Conservation (phyloP, 2,888 invertebrate genomes). For the Mesorhabditis spiculigera region DNA sequence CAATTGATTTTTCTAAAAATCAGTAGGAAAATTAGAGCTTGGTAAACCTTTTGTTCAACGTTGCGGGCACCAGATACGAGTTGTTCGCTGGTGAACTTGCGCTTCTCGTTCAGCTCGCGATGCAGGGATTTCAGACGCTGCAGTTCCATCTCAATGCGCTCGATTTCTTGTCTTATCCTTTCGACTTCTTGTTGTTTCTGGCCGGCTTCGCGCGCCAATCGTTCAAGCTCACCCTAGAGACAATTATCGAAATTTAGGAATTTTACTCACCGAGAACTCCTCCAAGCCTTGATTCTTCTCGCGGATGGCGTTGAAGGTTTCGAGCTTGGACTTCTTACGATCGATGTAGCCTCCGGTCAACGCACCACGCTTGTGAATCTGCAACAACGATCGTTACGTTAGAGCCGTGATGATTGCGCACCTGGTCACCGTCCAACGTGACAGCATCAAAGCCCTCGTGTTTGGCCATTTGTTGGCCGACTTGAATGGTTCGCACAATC, state of each 20-base stretch:
- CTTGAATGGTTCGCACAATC: conserved; percentile 90
- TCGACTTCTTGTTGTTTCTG: conserved; percentile 26
- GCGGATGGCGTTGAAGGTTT: conserved; percentile 70
- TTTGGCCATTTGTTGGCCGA: conserved; percentile 88
- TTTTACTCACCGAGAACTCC: conserved; percentile 14
- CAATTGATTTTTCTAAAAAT: conserved; percentile 36
- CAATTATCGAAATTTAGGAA: background rate
- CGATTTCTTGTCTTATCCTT: conserved; percentile 22
- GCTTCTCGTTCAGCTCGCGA: conserved; percentile 27
- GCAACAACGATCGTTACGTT: conserved; percentile 6
- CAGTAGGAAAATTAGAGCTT: background rate
- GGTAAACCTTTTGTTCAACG: conserved; percentile 24
- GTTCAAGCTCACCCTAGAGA: conserved; percentile 13
- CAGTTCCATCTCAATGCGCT: conserved; percentile 37
- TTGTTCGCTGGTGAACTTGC: conserved; percentile 30
- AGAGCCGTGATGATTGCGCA: background rate
- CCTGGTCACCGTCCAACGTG: conserved; percentile 78
- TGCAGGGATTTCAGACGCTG: conserved; percentile 29
- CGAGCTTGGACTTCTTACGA: conserved; percentile 80
- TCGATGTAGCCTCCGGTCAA: conserved; percentile 99
- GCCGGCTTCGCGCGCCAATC: conserved; percentile 5
- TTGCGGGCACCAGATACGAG: conserved; percentile 20
- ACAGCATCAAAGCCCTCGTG: conserved; percentile 96
- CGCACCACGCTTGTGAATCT: conserved; percentile 80
- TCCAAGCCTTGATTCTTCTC: conserved; percentile 16